Evolutionary conservation across 2,113 vertebrate genomes (phyloP), one percentile per base, ranked within the genome.

Genomic region (Upupa epops): DNA sequence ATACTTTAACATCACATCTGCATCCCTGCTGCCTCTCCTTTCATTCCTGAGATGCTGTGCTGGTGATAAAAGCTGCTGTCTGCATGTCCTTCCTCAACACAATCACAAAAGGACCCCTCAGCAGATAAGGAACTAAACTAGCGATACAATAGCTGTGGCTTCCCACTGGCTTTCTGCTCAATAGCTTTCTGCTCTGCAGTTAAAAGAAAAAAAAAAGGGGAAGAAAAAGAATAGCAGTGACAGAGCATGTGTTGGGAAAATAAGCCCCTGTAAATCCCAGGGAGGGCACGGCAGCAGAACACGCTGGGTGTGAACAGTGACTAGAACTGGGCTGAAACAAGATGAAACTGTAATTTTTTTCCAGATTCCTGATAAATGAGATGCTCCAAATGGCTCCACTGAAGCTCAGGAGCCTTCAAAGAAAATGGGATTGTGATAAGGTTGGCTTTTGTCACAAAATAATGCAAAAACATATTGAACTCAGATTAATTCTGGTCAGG

Each of bases 141-240:
- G 68, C 59, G 82, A 85, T 85, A 96, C 90, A 95, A 96, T 96
- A 94, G 91, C 93, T 87, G 81, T 87, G 92, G 94, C 92, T 94
- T 95, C 96, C 89, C 95, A 93, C 93, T 93, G 96, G 84, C 77
- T 93, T 96, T 84, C 93, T 89, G 79, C 92, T 96, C 90, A 96
- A 95, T 93, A 92, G 70, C 34, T 92, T 96, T 96, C 86, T 76
- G 90, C 83, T 85, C 76, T 72, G 90, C 89, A 54, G 86, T 78
- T 2, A 58, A 31, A 78, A 37, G 77, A 55, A 69, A 58, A 52
- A 22, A 42, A 32, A 28, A 58, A 36, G 28, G 13, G 7, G 5
- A 76, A 65, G 13, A 63, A 78, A 78, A 94, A 69, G 48, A 93
- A 90, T 84, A 83, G 42, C 24, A 70, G 20, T 1, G 51, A 82